A percentile compares a stretch with the other conserved stretches of the same genome.
Conservation (phyloP, 1,140 invertebrate species). For the Lepidurus arcticus region DNA sequence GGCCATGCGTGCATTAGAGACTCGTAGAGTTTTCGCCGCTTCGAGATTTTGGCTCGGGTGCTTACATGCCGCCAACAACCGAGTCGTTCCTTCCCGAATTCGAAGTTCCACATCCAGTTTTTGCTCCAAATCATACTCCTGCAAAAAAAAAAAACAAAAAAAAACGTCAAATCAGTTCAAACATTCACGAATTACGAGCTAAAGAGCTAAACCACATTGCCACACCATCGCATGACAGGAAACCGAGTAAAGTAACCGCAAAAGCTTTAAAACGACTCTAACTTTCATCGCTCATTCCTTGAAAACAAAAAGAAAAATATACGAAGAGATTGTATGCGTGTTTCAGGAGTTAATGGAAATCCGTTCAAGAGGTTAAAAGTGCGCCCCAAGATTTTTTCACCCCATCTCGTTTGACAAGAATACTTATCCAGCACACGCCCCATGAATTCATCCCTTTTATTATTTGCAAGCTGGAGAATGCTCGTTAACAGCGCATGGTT, state of each 20-base stretch:
- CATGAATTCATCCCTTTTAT: background rate
- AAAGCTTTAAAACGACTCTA: too few species aligned
- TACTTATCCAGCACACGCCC: background rate
- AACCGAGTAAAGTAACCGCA: too few species aligned
- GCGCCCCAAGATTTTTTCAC: too few species aligned
- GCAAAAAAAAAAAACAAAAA: conserved; percentile 35
- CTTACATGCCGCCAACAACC: conserved; percentile 59
- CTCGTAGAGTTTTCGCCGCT: conserved; percentile 61
- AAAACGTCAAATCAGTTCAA: background rate
- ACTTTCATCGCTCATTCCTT: too few species aligned
- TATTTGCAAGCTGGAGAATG: background rate
- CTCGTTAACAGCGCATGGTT: conserved; percentile 6
- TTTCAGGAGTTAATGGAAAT: too few species aligned
- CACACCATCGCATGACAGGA: too few species aligned
- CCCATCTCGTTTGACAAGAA: background rate
- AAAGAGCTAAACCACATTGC: background rate
- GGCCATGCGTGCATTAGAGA: conserved; percentile 61
- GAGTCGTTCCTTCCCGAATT: conserved; percentile 64
- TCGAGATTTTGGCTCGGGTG: conserved; percentile 61
- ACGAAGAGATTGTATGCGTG: too few species aligned
- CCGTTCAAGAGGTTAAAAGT: too few species aligned
- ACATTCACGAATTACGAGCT: background rate
- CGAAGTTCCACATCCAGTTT: conserved; percentile 68
- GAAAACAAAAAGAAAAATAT: too few species aligned
- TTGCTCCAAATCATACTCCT: conserved; percentile 61